Evolutionary conservation across 2,113 vertebrate genomes (phyloP), one percentile per base, ranked within the genome.

Genomic region (Cyprinodon variegatus): DNA sequence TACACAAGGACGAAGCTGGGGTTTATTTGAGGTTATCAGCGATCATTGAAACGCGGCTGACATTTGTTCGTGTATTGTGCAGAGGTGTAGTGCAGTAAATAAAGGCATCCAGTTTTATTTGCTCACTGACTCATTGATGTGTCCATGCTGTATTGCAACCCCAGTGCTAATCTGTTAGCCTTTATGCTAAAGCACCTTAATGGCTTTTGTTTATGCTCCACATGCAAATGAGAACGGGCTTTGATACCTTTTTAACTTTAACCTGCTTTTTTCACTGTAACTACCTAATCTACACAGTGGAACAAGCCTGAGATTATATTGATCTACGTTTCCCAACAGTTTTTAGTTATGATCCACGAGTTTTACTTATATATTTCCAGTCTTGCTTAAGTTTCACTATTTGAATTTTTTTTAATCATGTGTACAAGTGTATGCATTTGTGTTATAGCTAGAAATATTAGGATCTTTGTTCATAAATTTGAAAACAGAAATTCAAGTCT

Each of bases 131-230:
- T 82, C 65, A 76, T 15, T 57, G 70, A 66, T 72, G 80, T 61
- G 71, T 72, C n/a, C n/a, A 65, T 64, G 40, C 64, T 15, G 64
- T 50, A 12, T 53, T 63, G 14, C 65, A 68, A 61, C 6, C 65
- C 5, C 57, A 14, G 11, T 77, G 83, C 79, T 79, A 79, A 74
- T 14, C 66, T 37, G 73, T 82, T 90, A 88, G 87, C 87, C 86
- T 39, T 70, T 53, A 68, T 83, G 75, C 72, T 79, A 70, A 70
- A 75, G 15, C 61, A 73, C 40, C 61, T 41, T 39, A 22, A 22
- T 57, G 29, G 45, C 62, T 63, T 73, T 73, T 76, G 46, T 70
- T 74, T 65, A 57, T 14, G 45, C 48, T 38, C 0, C 38, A 63
- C 60, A 1, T 72, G 13, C 20, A 40, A 39, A 53, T 37, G 15